Base-by-base conservation (phyloP, 2,797 vertebrate species). In the Microchirus variegatus region DNA sequence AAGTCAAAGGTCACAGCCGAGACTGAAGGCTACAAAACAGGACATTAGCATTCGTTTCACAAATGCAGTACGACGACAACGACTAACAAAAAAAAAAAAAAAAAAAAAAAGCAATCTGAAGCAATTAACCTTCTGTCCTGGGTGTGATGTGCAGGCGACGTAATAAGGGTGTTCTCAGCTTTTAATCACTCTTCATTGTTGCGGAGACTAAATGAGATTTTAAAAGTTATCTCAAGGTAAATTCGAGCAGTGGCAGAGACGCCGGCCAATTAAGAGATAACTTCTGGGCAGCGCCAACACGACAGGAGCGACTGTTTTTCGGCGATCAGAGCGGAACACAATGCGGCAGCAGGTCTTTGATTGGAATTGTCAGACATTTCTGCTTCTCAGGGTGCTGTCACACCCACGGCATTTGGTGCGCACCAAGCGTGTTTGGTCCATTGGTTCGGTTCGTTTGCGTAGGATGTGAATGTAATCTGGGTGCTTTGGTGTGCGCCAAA, bases 41-140 rank as follows among this genome's bases (percentile, higher is more conserved):
- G 55, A 68, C 22, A 80, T 90, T 82, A 83, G 82, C 80, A 89
- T 88, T 89, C 78, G 55, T 57, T 80, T 68, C 43, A 70, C 68
- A 67, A 74, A 70, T 41, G 53, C 45, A 9, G 41, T 16, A 64
- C 48, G 55, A 22, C 22, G 22, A 22, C 22, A 3, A 22, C 48
- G 55, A 22, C 22, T 3, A 22, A 3, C 0, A 22, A 5, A 22
- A 2, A 22, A 22, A 22, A 22, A 3, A 22, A 22, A 53, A 63
- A 73, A 70, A 62, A 75, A 59, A 60, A 62, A 74, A 62, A 60
- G 54, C 44, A 48, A 68, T 71, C 78, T 68, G 60, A 82, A 83
- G 86, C 80, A 88, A 90, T 90, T 90, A 89, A 91, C 87, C 85
- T 83, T 65, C 43, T 45, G 83, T 88, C 76, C 73, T 38, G 60